These are phyloP conservation scores for Chlorodrepanis virens DNA, from an alignment of 2,113 vertebrate genomes.

Conservation along the genomic window DNA sequence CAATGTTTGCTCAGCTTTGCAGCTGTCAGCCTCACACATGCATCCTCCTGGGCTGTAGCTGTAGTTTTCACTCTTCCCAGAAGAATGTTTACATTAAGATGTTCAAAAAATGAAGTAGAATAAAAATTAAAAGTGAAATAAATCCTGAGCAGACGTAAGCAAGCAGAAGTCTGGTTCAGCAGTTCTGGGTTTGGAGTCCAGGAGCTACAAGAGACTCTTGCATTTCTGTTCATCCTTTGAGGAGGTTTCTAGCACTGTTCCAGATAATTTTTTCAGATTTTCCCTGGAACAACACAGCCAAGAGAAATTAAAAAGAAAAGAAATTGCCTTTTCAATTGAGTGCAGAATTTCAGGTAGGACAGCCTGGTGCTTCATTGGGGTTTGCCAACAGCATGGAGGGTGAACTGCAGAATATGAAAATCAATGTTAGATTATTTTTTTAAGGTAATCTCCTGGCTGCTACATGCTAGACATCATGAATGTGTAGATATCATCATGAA, in stretches of 20 bases:
- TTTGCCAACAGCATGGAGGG: not conserved
- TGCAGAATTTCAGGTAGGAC: not conserved
- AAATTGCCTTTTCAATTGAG: rapidly evolving
- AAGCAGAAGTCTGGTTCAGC: not conserved
- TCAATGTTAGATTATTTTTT: not conserved
- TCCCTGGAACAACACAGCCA: not conserved
- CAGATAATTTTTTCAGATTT: not conserved
- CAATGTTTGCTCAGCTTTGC: not conserved
- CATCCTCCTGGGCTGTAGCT: not conserved
- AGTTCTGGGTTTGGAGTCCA: not conserved
- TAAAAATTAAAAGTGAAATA: not conserved
- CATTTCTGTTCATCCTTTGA: not conserved
- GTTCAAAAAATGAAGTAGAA: not conserved
- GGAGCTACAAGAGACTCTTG: not conserved
- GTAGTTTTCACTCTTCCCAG: not conserved
- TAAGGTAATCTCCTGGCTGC: not conserved
- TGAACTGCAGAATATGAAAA: not conserved
- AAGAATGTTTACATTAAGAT: not conserved
- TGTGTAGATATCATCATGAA: not conserved
- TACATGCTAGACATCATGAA: not conserved
- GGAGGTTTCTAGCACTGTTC: not conserved
- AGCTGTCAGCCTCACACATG: not conserved
- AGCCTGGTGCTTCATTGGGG: not conserved
- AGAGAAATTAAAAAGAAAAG: not conserved
- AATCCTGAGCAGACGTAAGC: not conserved